These are phyloP conservation scores for Clavelina lepadiformis DNA, from an alignment of 23 tunicate genomes.

Conservation along the genomic window DNA sequence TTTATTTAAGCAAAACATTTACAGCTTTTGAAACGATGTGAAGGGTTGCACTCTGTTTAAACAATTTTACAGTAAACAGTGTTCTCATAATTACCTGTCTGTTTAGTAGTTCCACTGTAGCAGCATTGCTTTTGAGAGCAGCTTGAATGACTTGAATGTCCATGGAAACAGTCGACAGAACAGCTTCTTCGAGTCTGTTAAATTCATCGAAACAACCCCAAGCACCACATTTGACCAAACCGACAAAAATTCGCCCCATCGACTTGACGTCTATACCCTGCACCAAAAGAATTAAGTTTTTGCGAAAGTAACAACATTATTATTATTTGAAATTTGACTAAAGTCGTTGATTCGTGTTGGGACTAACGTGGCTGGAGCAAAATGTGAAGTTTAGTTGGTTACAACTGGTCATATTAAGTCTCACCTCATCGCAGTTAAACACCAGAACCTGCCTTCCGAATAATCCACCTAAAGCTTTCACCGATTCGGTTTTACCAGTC, in stretches of 20 bases:
- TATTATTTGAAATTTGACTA: no score
- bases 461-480: constrained; percentile 87
- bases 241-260: constrained; percentile 94
- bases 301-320: neutral
- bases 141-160: constrained; percentile 98
- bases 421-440: constrained; percentile 94
- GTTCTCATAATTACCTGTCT: no score
- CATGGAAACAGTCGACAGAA: constrained; percentile 91
- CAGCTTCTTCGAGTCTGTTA: constrained; percentile 87
- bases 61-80: no score
- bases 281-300: neutral
- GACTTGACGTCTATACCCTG: constrained; percentile 94
- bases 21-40: no score
- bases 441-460: constrained; percentile 95
- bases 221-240: constrained; percentile 91
- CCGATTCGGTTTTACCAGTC: constrained; percentile 97
- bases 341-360: no score
- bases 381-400: no score
- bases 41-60: no score
- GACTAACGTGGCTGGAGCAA: no score
- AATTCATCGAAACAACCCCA: constrained; percentile 99
- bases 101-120: constrained; percentile 50
- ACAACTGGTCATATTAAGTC: neutral
- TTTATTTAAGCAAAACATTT: no score
- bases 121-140: constrained; percentile 63